These are phyloP conservation scores for Hylia prasina DNA, from an alignment of 2,113 vertebrate species.

Conservation along the genomic window DNA sequence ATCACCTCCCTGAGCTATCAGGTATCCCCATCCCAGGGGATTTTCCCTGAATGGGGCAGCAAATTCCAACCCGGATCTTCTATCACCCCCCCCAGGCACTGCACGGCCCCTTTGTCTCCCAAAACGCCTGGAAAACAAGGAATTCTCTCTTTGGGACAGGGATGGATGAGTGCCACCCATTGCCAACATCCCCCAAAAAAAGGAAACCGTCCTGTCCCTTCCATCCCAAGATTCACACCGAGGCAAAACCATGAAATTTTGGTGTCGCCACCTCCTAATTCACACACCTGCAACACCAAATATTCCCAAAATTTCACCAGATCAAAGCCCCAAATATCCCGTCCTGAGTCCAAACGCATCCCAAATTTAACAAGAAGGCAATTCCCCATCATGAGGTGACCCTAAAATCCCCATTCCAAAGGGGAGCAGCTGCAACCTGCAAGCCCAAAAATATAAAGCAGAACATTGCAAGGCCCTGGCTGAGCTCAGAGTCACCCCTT, in stretches of 20 bases:
- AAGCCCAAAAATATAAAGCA: accelerated
- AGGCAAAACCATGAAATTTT: neutral
- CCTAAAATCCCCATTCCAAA: neutral
- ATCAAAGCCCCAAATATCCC: accelerated
- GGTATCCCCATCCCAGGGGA: accelerated
- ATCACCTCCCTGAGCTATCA: neutral
- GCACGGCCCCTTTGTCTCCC: neutral
- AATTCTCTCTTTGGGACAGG: neutral
- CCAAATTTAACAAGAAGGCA: neutral
- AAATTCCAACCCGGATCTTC: neutral
- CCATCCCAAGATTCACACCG: accelerated
- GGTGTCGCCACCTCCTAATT: accelerated
- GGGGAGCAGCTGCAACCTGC: neutral
- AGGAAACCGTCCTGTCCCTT: neutral
- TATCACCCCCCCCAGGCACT: neutral
- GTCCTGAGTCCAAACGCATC: neutral
- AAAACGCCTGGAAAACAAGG: neutral
- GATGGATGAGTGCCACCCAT: accelerated
- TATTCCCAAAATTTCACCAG: accelerated
- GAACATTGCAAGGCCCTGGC: accelerated
- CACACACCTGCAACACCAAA: accelerated
- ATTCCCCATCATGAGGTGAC: accelerated
- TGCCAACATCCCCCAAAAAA: neutral
- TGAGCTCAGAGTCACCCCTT: neutral
- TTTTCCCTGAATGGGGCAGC: neutral